Evolutionary conservation across 2,797 vertebrate species (phyloP), one percentile per base, ranked within the genome.

Genomic region (Pterois miles): DNA sequence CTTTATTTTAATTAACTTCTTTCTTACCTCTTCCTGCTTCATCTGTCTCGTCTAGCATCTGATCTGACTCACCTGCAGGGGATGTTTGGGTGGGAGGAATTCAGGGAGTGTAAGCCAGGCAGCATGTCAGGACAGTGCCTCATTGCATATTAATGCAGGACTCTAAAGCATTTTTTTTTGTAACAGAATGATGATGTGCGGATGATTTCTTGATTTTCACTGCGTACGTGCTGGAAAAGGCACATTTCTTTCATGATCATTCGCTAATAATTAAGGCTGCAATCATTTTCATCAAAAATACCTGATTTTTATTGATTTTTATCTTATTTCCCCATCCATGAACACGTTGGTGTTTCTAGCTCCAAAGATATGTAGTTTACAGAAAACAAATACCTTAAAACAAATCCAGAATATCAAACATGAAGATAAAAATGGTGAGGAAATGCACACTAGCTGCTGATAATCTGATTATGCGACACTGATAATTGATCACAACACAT

Each of bases 91-190:
- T 75, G 31, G 33, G 46, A 76, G 64, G 79, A 90, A 89, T 90
- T 91, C 36, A 59, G 78, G 75, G 67, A 78, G 76, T 86, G 71
- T 73, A 34, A 76, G 65, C 76, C 77, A 74, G 65, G 40, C 54
- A 83, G 85, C 86, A 25, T 89, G 91, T 86, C 38, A 71, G 63
- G 75, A 80, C 91, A 74, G 63, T 67, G 25, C 27, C 85, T 80
- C 18, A 6, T 80, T 86, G 76, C 62, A 75, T 88, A 82, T 89
- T 72, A 58, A 85, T 80, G 65, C 16, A 70, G 29, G 56, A 78
- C 82, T 76, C 23, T 8, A 16, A 75, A 72, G 27, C 22, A 22
- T 4, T 63, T 69, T 80, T 65, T 64, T 20, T 20, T 46, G 20
- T 22, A 59, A 20, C 33, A 58, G 29, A 72, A 43, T 23, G 7